These are phyloP conservation scores for Aeoliscus strigatus DNA, from an alignment of 2,797 vertebrate species.

Conservation along the genomic window DNA sequence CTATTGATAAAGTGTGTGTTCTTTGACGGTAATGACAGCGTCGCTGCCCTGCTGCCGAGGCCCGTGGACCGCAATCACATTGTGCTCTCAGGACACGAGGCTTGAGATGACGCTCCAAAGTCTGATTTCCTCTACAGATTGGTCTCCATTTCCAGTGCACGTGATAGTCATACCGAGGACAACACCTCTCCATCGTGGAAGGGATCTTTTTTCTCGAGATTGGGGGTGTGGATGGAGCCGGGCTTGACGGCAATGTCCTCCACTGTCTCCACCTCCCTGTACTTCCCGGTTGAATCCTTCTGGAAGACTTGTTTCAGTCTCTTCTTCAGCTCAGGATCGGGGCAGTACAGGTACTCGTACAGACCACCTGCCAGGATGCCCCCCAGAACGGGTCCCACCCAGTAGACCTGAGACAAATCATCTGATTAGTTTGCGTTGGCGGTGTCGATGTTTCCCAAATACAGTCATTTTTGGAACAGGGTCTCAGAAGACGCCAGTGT, in stretches of 20 bases:
- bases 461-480: no score
- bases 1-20: constrained; percentile 22
- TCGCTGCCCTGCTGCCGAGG: constrained; percentile 13
- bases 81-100: constrained; percentile 20
- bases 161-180: constrained; percentile 93
- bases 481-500: no score
- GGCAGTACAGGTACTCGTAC: constrained; percentile 92
- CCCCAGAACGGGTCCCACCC: constrained; percentile 90
- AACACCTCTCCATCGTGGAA: constrained; percentile 82
- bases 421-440: no score
- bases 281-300: constrained; percentile 81
- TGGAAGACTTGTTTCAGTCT: constrained; percentile 79
- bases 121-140: constrained; percentile 61
- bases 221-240: constrained; percentile 73
- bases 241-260: constrained; percentile 81
- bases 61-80: constrained; percentile 23
- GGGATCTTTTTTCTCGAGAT: constrained; percentile 82
- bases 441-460: no score
- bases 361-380: constrained; percentile 83
- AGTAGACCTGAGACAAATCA: constrained; percentile 83
- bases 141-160: constrained; percentile 82
- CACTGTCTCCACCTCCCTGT: constrained; percentile 83
- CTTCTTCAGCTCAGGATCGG: constrained; percentile 81
- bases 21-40: constrained; percentile 32
- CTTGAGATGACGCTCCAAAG: constrained; percentile 17